Evolutionary conservation across 2,797 vertebrate genomes (phyloP), one percentile per base, ranked within the genome.

Genomic region (Macrochelys suwanniensis): DNA sequence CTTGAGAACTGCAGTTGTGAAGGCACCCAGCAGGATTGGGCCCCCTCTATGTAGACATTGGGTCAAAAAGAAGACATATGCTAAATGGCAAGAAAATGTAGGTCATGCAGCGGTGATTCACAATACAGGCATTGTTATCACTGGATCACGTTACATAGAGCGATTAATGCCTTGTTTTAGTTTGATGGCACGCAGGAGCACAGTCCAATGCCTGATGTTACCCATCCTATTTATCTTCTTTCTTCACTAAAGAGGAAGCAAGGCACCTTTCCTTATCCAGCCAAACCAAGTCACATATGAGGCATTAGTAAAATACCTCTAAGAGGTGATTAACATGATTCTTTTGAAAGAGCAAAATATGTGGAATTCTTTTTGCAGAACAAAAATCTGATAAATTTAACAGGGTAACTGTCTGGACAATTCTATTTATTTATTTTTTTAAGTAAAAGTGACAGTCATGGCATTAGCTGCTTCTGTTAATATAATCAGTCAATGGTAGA

Each of bases 381-480:
- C 21, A 85, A 56, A 91, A 91, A 74, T 83, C 21, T 80, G 26
- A 68, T 80, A 83, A 78, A 87, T 37, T 7, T 54, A 95, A 59
- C 0, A 0, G 71, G 5, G 88, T 3, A 82, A 37, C 5, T 82
- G 3, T 57, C 49, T 88, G 77, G 95, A 87, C 80, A 10, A 91
- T 56, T 93, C 50, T 59, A 76, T 84, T 89, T 84, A 93, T 78
- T 89, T 74, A 87, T 57, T 0, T 1, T 7, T 45, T 26, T 17
- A 49, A 77, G 50, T n/a, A 65, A 65, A 65, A 77, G 82, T 91
- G 42, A 81, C 84, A 92, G 26, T 74, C 26, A 79, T 80, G 45
- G 82, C n/a, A 89, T 92, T 74, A 53, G 5, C 51, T 49, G 68
- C 65, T 95, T 59, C 65, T 92, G 79, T 76, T 95, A 84, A 33